Conservation (phyloP, 2,888 invertebrate genomes). For the Cataglyphis altisquamis region DNA sequence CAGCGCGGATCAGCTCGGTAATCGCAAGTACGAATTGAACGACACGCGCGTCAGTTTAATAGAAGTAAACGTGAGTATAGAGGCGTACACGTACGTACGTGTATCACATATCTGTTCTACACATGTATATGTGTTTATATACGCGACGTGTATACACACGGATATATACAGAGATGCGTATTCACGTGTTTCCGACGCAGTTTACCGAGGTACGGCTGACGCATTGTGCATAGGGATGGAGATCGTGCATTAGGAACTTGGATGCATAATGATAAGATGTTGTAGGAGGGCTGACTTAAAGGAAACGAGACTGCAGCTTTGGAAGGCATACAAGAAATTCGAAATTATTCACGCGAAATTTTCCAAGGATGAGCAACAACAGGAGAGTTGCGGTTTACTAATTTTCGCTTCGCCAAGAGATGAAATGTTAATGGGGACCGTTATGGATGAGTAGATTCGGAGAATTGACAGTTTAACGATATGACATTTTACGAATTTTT, state of each 20-base stretch:
- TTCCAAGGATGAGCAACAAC: background rate
- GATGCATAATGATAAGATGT: slow-evolving; percentile 30
- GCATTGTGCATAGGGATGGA: slow-evolving; percentile 16
- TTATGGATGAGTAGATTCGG: background rate
- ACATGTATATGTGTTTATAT: background rate
- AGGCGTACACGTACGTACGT: background rate
- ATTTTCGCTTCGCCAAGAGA: background rate
- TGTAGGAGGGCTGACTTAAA: background rate
- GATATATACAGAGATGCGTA: background rate
- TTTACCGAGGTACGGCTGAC: slow-evolving; percentile 34
- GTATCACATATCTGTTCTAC: background rate
- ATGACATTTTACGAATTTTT: background rate
- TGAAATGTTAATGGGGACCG: background rate
- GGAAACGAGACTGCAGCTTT: slow-evolving; percentile 1
- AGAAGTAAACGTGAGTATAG: slow-evolving; percentile 33
- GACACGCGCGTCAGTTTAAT: slow-evolving; percentile 59
- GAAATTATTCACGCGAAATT: background rate
- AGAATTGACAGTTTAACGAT: slow-evolving; percentile 6
- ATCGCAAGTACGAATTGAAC: slow-evolving; percentile 57
- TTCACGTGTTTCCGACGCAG: slow-evolving; percentile 30
- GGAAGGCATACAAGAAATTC: background rate
- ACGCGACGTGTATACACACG: background rate
- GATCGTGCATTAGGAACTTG: slow-evolving; percentile 28
- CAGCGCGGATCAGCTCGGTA: slow-evolving; percentile 50
- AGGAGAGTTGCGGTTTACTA: background rate